Evolutionary conservation across 1,140 invertebrate species (phyloP), one percentile per base, ranked within the genome.

Genomic region (Mamestra configurata): DNA sequence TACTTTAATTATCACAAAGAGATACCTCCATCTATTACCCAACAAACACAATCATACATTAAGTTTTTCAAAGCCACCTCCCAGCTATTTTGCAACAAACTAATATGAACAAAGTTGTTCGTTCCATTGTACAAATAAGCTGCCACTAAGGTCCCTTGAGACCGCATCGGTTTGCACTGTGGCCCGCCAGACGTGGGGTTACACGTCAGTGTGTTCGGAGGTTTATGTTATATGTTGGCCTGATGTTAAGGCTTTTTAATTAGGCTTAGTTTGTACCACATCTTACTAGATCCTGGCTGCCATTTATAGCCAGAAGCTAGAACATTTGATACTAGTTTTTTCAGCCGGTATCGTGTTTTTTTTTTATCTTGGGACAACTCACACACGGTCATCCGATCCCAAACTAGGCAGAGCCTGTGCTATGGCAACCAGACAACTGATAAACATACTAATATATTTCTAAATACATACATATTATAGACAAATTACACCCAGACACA

Each of bases 31-130:
- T 20, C 18, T 5, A 53, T 22, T 13, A 53, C 0, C 18, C 5
- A 53, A 53, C 51, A 18, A 53, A 53, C 51, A 46, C n/a, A 53
- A 8, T 22, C 51, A 53, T 53, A 22, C 18, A 49, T 49, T n/a
- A 1, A 55, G 22, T 53, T 53, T 53, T 53, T 22, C 20, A 55
- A 8, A 20, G 51, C 8, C 20, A 55, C 51, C 51, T 55, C 0
- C 18, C 51, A 55, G 8, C 51, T 55, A 11, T 55, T 22, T 55
- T 8, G 7, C 5, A 22, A 55, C 51, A 24, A 55, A 55, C 51
- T 55, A 55, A 55, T 55, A 22, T 55, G 18, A 55, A 55, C 51
- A 24, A 55, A 55, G 51, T 55, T 55, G 22, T 22, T 55, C 51
- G 20, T 55, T 10, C 10, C 20, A 1, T 5, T 49, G 43, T 10